A percentile compares a stretch with the other conserved stretches of the same genome.
Evolutionary conservation across 2,113 vertebrate species (phyloP).

Genomic region (Otolemur garnettii): DNA sequence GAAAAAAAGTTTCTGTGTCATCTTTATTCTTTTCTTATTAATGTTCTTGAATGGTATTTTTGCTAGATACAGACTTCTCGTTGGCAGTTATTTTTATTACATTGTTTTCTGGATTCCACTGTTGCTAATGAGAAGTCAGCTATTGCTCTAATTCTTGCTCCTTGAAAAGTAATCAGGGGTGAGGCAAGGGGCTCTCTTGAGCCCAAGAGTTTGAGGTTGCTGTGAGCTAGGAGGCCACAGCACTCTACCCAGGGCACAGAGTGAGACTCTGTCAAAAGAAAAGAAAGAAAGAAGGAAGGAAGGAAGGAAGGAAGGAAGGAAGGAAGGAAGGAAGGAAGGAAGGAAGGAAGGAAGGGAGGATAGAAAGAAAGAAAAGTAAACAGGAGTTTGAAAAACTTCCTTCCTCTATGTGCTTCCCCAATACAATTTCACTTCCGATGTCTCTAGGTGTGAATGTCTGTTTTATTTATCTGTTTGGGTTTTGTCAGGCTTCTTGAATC

Average conservation of each 20-base stretch:
- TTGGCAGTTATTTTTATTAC: conserved; percentile 31
- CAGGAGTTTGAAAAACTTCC: neutral
- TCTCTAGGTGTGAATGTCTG: neutral
- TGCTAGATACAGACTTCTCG: neutral
- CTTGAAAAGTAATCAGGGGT: neutral
- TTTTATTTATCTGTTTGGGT: neutral
- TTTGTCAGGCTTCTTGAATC: neutral
- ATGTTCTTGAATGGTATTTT: neutral
- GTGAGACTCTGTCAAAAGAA: too few species aligned
- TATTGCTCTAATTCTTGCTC: neutral
- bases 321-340: too few species aligned
- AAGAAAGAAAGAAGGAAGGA: too few species aligned
- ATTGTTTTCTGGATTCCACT: conserved; percentile 4
- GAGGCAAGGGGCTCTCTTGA: too few species aligned
- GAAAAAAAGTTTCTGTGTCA: too few species aligned
- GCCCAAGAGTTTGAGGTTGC: too few species aligned
- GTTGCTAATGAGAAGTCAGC: neutral
- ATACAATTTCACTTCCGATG: neutral
- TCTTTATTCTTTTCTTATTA: neutral
- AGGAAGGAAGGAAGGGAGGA: too few species aligned
- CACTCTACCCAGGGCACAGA: too few species aligned
- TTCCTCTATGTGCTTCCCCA: neutral
- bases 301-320: too few species aligned
- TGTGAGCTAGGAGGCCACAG: too few species aligned
- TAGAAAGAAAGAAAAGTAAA: neutral